These are phyloP conservation scores for Brachystomella parvula DNA, from an alignment of 1,140 invertebrate species.

Conservation along the genomic window DNA sequence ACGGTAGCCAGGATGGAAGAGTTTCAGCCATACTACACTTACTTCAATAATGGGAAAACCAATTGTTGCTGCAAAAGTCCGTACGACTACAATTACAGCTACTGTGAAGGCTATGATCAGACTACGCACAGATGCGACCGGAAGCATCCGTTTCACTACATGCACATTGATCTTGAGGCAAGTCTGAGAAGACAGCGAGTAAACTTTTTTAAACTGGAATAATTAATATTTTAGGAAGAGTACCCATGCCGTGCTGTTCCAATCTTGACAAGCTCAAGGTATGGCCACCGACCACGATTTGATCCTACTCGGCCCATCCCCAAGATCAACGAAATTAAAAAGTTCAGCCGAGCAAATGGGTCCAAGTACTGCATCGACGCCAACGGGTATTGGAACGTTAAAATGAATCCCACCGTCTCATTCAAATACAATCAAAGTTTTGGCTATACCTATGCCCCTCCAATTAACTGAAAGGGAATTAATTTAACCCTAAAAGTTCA, in stretches of 20 bases:
- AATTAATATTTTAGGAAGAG: conserved; percentile 29
- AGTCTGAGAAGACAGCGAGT: background rate
- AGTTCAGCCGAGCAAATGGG: conserved; percentile 26
- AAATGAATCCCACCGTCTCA: conserved; percentile 22
- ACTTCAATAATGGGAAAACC: conserved; percentile 35
- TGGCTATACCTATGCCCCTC: conserved; percentile 35
- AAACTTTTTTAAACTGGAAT: background rate
- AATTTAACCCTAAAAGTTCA: background rate
- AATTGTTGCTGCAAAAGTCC: conserved; percentile 34
- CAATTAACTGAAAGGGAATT: conserved; percentile 13
- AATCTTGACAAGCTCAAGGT: conserved; percentile 28
- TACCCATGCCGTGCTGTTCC: conserved; percentile 34
- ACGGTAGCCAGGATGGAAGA: background rate
- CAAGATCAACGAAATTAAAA: conserved; percentile 11
- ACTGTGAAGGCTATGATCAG: conserved; percentile 34
- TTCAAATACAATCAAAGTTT: conserved; percentile 27
- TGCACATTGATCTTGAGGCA: conserved; percentile 32
- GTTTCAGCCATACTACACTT: conserved; percentile 23
- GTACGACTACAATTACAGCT: conserved; percentile 34
- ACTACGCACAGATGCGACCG: conserved; percentile 25
- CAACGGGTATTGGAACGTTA: conserved; percentile 29
- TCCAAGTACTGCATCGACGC: conserved; percentile 27
- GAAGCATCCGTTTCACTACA: conserved; percentile 33
- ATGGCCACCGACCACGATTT: conserved; percentile 33
- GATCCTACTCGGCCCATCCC: conserved; percentile 14